These are phyloP conservation scores for Callitettix versicolor DNA, from an alignment of 1,140 invertebrate species.

Conservation along the genomic window DNA sequence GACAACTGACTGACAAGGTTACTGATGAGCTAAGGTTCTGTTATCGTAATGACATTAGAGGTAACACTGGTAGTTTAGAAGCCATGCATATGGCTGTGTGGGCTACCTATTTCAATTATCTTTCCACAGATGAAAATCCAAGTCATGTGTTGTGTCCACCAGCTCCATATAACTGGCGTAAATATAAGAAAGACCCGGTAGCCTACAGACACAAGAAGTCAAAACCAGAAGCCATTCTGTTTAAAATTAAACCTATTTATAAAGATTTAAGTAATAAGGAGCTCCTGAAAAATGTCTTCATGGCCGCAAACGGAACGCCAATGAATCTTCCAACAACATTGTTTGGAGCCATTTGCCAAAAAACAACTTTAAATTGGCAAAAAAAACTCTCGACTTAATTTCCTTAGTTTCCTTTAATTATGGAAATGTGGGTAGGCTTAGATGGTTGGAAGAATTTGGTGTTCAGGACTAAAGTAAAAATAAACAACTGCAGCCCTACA, in stretches of 20 bases:
- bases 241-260: constrained; percentile 13
- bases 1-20: constrained; percentile 23
- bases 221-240: constrained; percentile 9
- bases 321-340: neutral
- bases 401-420: constrained; percentile 17
- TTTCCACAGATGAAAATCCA: constrained; percentile 26
- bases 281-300: constrained; percentile 2
- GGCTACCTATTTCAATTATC: constrained; percentile 29
- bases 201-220: neutral
- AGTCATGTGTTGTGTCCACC: neutral
- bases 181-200: constrained; percentile 13
- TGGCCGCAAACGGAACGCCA: neutral
- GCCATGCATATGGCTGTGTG: constrained; percentile 29
- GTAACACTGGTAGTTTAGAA: constrained; percentile 26
- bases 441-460: neutral
- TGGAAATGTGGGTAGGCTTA: neutral
- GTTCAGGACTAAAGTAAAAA: neutral
- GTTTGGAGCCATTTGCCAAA: neutral
- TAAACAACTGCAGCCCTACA: too few species aligned
- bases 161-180: neutral
- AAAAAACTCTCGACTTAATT: constrained; percentile 18
- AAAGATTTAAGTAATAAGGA: constrained; percentile 12
- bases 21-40: constrained; percentile 25
- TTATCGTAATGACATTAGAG: constrained; percentile 26
- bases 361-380: constrained; percentile 12